These are phyloP conservation scores for Aurelia sp. DNA, from an alignment of 30 jellyfish, hydroid and myxozoan genomes.

Conservation along the genomic window DNA sequence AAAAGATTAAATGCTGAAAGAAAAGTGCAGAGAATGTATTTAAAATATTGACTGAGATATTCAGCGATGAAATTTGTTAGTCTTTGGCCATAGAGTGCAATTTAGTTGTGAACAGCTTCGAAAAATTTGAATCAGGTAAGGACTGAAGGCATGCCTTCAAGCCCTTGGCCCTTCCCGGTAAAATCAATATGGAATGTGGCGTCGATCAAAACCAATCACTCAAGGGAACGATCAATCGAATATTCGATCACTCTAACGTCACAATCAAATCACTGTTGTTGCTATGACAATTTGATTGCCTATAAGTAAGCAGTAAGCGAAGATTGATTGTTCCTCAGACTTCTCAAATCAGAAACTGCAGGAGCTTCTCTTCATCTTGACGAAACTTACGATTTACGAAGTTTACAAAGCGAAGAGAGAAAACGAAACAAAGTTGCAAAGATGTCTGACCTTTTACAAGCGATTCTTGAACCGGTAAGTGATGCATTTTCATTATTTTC, in stretches of 20 bases:
- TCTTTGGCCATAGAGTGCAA: no score
- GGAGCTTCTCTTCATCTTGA: slow-evolving; percentile 52
- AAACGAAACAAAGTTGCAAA: neutral
- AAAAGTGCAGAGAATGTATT: neutral
- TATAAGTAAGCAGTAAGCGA: neutral
- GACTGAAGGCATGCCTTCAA: no score
- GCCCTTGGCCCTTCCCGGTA: neutral
- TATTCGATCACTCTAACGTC: slow-evolving; percentile 29
- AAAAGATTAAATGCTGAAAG: neutral
- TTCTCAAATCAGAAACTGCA: slow-evolving; percentile 15
- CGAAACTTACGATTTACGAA: neutral
- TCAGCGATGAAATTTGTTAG: no score
- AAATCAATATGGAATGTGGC: neutral
- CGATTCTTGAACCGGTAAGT: slow-evolving; percentile 25
- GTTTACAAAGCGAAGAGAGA: neutral
- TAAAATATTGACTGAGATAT: no score
- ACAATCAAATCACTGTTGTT: slow-evolving; percentile 36
- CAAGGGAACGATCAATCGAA: neutral
- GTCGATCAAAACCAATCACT: neutral
- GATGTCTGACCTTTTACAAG: slow-evolving; percentile 29
- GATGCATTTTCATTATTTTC: neutral
- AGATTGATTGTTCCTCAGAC: slow-evolving; percentile 22
- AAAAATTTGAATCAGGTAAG: neutral
- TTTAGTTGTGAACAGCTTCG: neutral
- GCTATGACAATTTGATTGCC: slow-evolving; percentile 17